These are phyloP conservation scores for Penaeus chinensis DNA, from an alignment of 1,140 invertebrate genomes.

Conservation along the genomic window DNA sequence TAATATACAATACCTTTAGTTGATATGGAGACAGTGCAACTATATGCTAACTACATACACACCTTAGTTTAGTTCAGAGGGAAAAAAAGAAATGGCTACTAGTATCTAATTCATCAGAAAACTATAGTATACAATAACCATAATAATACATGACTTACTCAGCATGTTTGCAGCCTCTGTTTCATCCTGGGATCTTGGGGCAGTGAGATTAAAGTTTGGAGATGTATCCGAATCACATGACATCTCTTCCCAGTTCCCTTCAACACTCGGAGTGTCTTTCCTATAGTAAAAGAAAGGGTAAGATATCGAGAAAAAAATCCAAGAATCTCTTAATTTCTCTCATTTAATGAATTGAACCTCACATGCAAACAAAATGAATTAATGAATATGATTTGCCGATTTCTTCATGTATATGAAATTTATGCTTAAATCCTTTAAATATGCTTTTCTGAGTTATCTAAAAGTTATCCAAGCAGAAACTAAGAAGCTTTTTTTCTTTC, in stretches of 20 bases:
- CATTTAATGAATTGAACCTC: not conserved
- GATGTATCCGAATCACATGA: constrained; percentile 88
- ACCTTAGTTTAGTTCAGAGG: too few relatives aligned
- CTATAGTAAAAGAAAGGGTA: constrained; percentile 27
- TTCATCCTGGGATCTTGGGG: constrained; percentile 76
- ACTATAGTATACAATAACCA: not conserved
- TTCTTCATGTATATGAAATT: too few relatives aligned
- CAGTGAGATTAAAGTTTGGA: constrained; percentile 73
- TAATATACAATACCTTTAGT: too few relatives aligned
- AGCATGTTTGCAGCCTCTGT: constrained; percentile 97
- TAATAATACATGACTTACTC: constrained; percentile 70
- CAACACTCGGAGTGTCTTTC: constrained; percentile 63
- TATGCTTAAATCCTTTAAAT: too few relatives aligned
- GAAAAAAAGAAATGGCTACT: too few relatives aligned
- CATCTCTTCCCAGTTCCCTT: constrained; percentile 76
- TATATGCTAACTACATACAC: too few relatives aligned
- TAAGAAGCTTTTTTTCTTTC: too few relatives aligned
- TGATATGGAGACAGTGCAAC: too few relatives aligned
- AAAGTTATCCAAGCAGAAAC: too few relatives aligned
- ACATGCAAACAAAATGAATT: not conserved
- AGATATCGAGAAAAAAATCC: not conserved
- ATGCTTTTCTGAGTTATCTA: too few relatives aligned
- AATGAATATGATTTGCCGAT: too few relatives aligned
- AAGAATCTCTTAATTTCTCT: not conserved
- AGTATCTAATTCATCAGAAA: too few relatives aligned